Conservation (phyloP, 2,797 vertebrate species). For the Tragopan temminckii region DNA sequence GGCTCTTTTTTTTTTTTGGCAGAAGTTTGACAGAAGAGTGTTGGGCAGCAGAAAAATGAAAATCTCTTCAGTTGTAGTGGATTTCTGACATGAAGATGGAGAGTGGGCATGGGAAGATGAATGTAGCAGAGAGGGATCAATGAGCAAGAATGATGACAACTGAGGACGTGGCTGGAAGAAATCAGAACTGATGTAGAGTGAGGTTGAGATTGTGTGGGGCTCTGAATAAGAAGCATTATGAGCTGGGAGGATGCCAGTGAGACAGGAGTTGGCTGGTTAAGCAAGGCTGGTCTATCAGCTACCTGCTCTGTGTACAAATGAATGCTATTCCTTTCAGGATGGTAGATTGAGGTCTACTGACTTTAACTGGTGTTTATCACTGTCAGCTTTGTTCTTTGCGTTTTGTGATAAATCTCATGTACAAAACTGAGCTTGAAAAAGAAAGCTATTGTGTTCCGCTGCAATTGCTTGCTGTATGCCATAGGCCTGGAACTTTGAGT, state of each 20-base stretch:
- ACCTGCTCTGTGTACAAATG: neutral
- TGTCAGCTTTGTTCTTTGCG: neutral
- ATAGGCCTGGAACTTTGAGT: neutral
- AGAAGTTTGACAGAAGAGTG: neutral
- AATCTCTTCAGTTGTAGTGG: neutral
- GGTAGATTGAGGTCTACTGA: neutral
- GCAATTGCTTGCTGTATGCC: neutral
- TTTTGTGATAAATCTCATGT: neutral
- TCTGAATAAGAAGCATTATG: neutral
- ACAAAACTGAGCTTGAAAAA: neutral
- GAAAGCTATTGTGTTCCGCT: neutral
- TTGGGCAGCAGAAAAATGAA: neutral
- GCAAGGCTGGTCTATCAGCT: neutral
- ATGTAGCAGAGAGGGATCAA: neutral
- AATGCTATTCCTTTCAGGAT: neutral
- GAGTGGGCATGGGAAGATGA: neutral
- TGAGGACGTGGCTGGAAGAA: neutral
- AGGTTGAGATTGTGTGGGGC: neutral
- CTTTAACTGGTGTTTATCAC: neutral
- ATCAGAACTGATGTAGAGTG: neutral
- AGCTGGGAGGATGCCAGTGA: neutral
- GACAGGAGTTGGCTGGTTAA: neutral
- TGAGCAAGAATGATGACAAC: neutral
- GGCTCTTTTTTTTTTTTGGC: neutral
- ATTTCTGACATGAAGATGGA: slow-evolving; percentile 1